phyloP scores from a whole-genome alignment of 1,140 invertebrate species.

The Diachasma alloeum region DNA sequence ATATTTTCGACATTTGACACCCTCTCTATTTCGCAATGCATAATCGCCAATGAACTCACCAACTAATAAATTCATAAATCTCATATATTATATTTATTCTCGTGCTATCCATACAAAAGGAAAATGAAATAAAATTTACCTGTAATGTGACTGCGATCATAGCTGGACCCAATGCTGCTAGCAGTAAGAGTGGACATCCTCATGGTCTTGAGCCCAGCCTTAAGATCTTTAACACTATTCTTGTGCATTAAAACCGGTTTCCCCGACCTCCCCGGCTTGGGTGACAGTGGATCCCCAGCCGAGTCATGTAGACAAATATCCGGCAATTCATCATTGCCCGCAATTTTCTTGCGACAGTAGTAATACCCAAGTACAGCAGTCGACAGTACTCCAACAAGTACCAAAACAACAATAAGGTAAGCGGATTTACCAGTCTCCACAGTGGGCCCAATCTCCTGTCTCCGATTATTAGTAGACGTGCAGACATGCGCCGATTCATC shows the following conservation, averaged over 20 bases:
- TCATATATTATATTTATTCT: too few relatives aligned
- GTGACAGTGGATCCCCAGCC: conserved; percentile 70
- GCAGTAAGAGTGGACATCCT: conserved; percentile 74
- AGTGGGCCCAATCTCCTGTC: conserved; percentile 42
- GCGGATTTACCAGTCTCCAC: conserved; percentile 62
- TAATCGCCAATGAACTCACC: too few relatives aligned
- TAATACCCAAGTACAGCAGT: conserved; percentile 62
- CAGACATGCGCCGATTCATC: conserved; percentile 74
- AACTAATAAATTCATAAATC: too few relatives aligned
- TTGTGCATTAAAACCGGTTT: conserved; percentile 57
- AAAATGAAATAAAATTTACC: conserved; percentile 42
- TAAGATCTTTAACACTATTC: conserved; percentile 62
- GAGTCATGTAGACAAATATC: conserved; percentile 66
- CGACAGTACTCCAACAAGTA: conserved; percentile 61
- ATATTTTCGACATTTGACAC: too few relatives aligned
- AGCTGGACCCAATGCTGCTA: conserved; percentile 71
- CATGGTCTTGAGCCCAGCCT: conserved; percentile 67
- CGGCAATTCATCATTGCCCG: conserved; percentile 62
- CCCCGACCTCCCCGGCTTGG: conserved; percentile 56
- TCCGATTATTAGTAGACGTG: conserved; percentile 50
- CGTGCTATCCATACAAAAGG: too few relatives aligned
- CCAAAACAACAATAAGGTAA: conserved; percentile 58
- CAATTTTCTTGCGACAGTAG: conserved; percentile 59
- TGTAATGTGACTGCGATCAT: conserved; percentile 83
- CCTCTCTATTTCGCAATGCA: too few relatives aligned